Evolutionary conservation across 2,797 vertebrate species (phyloP).

Genomic region (Strix occidentalis): DNA sequence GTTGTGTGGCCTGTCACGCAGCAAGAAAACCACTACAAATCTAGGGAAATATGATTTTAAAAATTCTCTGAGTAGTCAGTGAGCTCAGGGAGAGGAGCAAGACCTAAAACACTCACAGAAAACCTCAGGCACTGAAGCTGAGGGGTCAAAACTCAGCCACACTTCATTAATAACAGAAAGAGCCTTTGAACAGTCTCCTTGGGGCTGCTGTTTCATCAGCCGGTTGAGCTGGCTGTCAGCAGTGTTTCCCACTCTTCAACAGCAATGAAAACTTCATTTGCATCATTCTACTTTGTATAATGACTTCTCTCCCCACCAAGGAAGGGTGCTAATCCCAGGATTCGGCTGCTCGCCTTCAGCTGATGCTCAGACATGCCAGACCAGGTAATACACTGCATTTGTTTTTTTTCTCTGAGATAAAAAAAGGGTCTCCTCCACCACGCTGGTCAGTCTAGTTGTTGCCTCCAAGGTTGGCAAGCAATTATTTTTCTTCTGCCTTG

Average conservation of each 20-base stretch:
- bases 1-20: background rate
- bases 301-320: background rate
- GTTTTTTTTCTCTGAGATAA: background rate
- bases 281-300: background rate
- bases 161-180: constrained; percentile 30
- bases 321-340: background rate
- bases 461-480: background rate
- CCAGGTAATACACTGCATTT: background rate
- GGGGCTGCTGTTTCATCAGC: constrained; percentile 1
- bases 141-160: constrained; percentile 9
- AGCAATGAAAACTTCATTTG: background rate
- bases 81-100: background rate
- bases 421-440: background rate
- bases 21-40: background rate
- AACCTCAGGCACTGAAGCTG: background rate
- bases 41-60: background rate
- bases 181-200: background rate
- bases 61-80: background rate
- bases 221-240: background rate
- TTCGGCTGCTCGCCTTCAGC: accelerated
- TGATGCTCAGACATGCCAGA: background rate
- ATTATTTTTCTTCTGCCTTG: background rate
- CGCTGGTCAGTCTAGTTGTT: background rate
- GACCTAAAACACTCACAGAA: background rate
- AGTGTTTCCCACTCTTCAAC: background rate